Percentiles rank a stretch among this genome's conserved stretches.
These are phyloP conservation scores for Rhagoletis pomonella DNA, from an alignment of 1,140 invertebrate species.

Conservation along the genomic window DNA sequence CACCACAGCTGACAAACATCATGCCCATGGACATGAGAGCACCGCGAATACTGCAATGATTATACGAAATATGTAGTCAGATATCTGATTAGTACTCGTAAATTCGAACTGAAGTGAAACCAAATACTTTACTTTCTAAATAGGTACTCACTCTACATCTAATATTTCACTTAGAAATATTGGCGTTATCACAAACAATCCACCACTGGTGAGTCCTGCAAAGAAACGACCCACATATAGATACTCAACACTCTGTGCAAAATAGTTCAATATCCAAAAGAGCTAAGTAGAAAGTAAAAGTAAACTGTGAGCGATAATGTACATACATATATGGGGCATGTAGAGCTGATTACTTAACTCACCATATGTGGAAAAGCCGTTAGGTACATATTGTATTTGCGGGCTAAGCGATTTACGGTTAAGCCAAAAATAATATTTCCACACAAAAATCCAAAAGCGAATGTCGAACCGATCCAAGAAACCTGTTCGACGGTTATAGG, in stretches of 20 bases:
- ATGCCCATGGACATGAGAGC: slow-evolving; percentile 88
- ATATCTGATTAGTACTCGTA: not conserved
- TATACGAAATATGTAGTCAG: not conserved
- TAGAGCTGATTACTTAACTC: slow-evolving; percentile 53
- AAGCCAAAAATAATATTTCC: slow-evolving; percentile 71
- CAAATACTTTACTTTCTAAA: too few relatives aligned
- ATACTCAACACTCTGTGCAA: slow-evolving; percentile 65
- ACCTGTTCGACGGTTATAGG: slow-evolving; percentile 64
- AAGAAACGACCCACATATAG: slow-evolving; percentile 73
- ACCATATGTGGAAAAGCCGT: slow-evolving; percentile 72
- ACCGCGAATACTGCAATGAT: slow-evolving; percentile 81
- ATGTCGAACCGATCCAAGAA: slow-evolving; percentile 72
- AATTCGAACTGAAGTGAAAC: not conserved
- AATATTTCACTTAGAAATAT: slow-evolving; percentile 66
- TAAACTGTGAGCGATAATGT: too few relatives aligned
- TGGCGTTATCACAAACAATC: slow-evolving; percentile 65
- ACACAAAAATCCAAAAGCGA: slow-evolving; percentile 66
- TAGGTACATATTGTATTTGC: slow-evolving; percentile 74
- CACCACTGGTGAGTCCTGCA: slow-evolving; percentile 71
- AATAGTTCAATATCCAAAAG: slow-evolving; percentile 68
- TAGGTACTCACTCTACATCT: slow-evolving; percentile 58
- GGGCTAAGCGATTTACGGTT: slow-evolving; percentile 71
- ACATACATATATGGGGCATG: not conserved
- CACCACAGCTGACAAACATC: slow-evolving; percentile 86
- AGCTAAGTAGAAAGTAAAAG: slow-evolving; percentile 56